Percentiles rank a stretch among this genome's conserved stretches.
Conservation (phyloP, 2,113 vertebrate species). For the Galemys pyrenaicus region DNA sequence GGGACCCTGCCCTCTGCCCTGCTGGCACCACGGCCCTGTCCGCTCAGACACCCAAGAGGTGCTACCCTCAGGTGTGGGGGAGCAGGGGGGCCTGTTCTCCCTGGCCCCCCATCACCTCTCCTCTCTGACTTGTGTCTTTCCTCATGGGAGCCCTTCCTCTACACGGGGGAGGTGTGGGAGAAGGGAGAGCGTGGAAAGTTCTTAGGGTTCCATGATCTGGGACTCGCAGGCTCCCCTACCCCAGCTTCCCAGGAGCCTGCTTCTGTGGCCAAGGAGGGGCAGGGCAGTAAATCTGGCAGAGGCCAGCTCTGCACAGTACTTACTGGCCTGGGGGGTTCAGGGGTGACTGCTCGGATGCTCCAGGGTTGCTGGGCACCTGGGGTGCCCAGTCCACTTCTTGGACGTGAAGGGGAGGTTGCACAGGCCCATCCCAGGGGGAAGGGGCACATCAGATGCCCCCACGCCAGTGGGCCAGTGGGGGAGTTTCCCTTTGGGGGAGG, state of each 20-base stretch:
- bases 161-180: background rate
- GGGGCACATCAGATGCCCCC: too few relatives aligned
- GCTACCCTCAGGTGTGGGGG: background rate
- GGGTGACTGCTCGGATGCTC: background rate
- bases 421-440: background rate
- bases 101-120: background rate
- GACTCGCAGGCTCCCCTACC: accelerated
- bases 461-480: background rate
- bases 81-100: background rate
- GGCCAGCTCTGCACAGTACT: too few relatives aligned
- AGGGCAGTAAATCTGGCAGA: background rate
- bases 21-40: background rate
- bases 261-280: background rate
- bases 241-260: too few relatives aligned
- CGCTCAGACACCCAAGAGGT: background rate
- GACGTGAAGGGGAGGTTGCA: background rate
- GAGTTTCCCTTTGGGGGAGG: too few relatives aligned
- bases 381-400: background rate
- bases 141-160: background rate
- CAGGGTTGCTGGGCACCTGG: background rate
- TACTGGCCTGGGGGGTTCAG: background rate
- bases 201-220: background rate
- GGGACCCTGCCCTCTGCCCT: too few relatives aligned
- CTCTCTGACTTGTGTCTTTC: background rate
- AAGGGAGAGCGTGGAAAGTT: accelerated